Evolutionary conservation across 2,113 vertebrate genomes (phyloP).

Genomic region (Pavo muticus): DNA sequence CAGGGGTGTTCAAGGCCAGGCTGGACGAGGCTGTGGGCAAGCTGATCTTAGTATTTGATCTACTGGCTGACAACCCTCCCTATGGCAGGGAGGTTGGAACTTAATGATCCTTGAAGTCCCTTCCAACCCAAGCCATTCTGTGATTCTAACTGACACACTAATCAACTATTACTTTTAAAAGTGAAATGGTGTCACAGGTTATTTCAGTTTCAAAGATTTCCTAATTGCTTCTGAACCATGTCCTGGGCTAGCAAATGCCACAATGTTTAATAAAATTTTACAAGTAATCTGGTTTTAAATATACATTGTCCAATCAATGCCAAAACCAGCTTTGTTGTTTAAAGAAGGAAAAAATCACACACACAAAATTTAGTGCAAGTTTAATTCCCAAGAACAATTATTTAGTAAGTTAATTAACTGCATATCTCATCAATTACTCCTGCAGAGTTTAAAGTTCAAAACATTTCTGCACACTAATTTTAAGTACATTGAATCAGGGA

Average conservation of each 20-base stretch:
- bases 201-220: neutral
- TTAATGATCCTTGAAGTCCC: too few relatives aligned
- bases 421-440: neutral
- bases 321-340: neutral
- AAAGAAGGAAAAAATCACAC: neutral
- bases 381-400: neutral
- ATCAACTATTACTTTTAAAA: neutral
- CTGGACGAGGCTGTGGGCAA: too few relatives aligned
- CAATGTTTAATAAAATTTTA: neutral
- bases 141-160: neutral
- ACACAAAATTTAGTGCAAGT: neutral
- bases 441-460: constrained; percentile 14
- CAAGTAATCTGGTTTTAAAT: neutral
- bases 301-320: neutral
- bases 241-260: neutral
- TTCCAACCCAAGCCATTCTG: too few relatives aligned
- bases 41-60: too few relatives aligned
- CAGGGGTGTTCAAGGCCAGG: too few relatives aligned
- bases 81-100: too few relatives aligned
- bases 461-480: neutral
- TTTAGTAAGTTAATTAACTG: neutral
- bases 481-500: neutral
- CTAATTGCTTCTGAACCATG: neutral
- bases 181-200: neutral
- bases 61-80: too few relatives aligned